These are phyloP conservation scores for Bombus difficillimus DNA, from an alignment of 1,140 invertebrate species.

Conservation along the genomic window DNA sequence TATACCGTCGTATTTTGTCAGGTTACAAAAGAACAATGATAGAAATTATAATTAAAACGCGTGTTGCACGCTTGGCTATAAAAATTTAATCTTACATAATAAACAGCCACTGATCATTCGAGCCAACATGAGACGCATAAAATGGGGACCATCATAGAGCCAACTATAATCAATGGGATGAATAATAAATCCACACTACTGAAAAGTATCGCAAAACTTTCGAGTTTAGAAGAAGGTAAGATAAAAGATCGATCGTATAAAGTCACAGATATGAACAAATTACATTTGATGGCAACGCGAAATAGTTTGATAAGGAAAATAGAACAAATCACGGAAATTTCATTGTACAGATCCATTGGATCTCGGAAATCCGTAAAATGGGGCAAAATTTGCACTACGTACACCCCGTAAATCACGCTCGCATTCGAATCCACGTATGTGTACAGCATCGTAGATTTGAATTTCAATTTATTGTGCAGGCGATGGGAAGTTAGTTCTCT, in stretches of 20 bases:
- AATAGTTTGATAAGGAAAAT: neutral
- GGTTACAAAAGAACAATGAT: too few relatives aligned
- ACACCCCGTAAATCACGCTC: neutral
- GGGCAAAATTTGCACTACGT: neutral
- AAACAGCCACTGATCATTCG: too few relatives aligned
- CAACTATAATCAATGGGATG: neutral
- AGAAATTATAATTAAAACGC: too few relatives aligned
- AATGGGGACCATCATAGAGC: too few relatives aligned
- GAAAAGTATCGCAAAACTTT: neutral
- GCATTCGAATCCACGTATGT: neutral
- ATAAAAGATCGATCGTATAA: neutral
- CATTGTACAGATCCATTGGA: neutral
- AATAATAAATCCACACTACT: neutral
- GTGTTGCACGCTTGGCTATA: too few relatives aligned
- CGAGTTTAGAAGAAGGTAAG: neutral
- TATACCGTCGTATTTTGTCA: too few relatives aligned
- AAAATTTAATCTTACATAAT: too few relatives aligned
- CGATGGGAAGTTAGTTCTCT: conserved; percentile 15
- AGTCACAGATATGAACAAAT: neutral
- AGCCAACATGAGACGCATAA: too few relatives aligned
- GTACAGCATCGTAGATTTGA: neutral
- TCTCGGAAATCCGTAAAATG: conserved; percentile 5
- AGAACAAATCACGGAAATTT: neutral
- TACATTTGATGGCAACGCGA: neutral
- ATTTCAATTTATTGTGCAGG: conserved; percentile 36